Evolutionary conservation across 1,140 invertebrate species (phyloP).

Genomic region (Arctopsyche grandis): DNA sequence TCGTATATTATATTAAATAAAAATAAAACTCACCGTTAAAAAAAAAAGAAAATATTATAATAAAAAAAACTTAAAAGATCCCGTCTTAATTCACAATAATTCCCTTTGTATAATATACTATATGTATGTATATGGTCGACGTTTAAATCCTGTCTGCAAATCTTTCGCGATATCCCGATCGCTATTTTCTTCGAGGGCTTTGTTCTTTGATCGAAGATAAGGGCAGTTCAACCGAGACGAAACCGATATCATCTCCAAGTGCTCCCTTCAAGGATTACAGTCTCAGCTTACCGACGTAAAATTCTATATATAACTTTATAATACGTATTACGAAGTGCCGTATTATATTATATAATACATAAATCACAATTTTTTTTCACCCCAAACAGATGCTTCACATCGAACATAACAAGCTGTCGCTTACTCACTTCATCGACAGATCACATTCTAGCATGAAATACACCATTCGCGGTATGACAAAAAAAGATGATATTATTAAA

Average conservation of each 20-base stretch:
- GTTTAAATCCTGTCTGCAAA: background rate
- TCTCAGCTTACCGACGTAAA: conserved; percentile 5
- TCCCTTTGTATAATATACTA: too few species aligned
- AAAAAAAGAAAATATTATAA: background rate
- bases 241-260: conserved; percentile 4
- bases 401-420: too few species aligned
- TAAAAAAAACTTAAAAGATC: too few species aligned
- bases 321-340: too few species aligned
- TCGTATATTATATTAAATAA: too few species aligned
- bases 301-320: background rate
- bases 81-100: background rate
- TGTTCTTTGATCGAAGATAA: conserved; percentile 20
- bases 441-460: too few species aligned
- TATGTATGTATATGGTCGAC: too few species aligned
- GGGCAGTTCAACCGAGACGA: conserved; percentile 1
- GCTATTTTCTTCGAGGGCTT: background rate
- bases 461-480: too few species aligned
- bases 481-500: conserved; percentile 15
- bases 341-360: too few species aligned
- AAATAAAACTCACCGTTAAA: background rate
- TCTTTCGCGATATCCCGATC: conserved; percentile 1
- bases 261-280: conserved; percentile 3
- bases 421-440: too few species aligned
- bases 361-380: too few species aligned
- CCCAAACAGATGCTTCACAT: too few species aligned